Base-by-base conservation (phyloP, 64 coral and sea anemone genomes). In the Stylophora pistillata region DNA sequence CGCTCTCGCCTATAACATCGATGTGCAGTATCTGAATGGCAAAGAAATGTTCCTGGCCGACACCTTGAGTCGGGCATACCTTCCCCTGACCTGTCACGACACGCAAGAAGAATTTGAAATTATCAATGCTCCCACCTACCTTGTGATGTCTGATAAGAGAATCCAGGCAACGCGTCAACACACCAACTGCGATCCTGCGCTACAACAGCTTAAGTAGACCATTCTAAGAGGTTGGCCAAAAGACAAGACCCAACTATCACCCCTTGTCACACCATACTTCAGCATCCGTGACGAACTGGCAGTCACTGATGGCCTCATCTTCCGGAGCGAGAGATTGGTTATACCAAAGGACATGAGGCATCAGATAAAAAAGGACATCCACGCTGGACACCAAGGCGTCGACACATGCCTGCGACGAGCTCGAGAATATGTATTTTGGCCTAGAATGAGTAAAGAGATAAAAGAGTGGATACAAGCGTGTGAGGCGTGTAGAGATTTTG, bases 361-460 rank as follows among this genome's bases (percentile, higher is more conserved):
- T 55, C 33, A 47, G 72, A 52, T 87, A 1, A 87, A 28, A 47
- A 28, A 54, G 16, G 52, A 74, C 18, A 57, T 74, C 30, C 85
- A 74, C 70, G 13, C 3, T 21, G 58, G 68, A 18, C 85, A 87
- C 23, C 18, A 16, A 69, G 85, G 85, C 1, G 29, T 74, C 13
- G 26, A 89, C 2, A 23, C 23, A 58, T 88, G 53, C 26, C 37
- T 76, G 1, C 68, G 59, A 1, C 30, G 57, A n/a, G 79, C 79
- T 30, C 56, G 79, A 27, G 89, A 91, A 56, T 52, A 53, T 34
- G 70, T 78, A 4, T 77, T 76, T 32, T 84, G 79, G 82, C 90
- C 90, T 14, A 25, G 73, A 6, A 92, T 72, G 74, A 92, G 78
- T 41, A 37, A 92, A 15, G 82, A 92, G 68, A 5, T 80, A 14